These are phyloP conservation scores for Actias luna DNA, from an alignment of 2,888 invertebrate species.

Conservation along the genomic window DNA sequence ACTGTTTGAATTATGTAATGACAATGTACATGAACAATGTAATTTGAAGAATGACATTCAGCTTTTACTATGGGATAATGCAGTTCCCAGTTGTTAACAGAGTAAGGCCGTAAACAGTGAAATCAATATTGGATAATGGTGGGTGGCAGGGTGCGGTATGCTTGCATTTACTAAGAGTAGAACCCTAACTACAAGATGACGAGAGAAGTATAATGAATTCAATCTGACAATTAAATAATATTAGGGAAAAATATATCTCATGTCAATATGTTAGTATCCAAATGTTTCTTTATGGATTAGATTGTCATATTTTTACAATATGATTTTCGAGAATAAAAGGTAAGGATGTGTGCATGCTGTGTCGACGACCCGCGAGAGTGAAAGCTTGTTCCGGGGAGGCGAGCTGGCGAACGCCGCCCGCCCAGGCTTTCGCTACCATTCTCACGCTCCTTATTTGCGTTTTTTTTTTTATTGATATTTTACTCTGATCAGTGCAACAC, in stretches of 20 bases:
- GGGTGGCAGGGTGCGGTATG: conserved; percentile 58
- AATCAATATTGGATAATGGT: conserved; percentile 77
- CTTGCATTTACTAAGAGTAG: conserved; percentile 40
- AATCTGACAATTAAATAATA: background rate
- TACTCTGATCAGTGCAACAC: background rate
- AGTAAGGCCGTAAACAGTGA: conserved; percentile 73
- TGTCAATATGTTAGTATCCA: background rate
- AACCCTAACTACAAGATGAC: conserved; percentile 50
- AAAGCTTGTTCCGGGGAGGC: conserved; percentile 77
- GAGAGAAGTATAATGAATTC: background rate
- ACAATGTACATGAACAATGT: too few relatives aligned
- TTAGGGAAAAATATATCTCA: background rate
- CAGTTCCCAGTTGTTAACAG: conserved; percentile 59
- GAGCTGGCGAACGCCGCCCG: conserved; percentile 55
- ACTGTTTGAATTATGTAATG: too few relatives aligned
- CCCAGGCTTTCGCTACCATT: conserved; percentile 77
- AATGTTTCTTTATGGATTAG: conserved; percentile 18
- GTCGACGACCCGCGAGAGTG: conserved; percentile 79
- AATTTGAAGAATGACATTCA: background rate
- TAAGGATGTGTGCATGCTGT: conserved; percentile 69
- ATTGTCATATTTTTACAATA: conserved; percentile 6
- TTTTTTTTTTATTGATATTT: conserved; percentile 54
- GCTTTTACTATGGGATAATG: conserved; percentile 22
- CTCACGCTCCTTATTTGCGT: conserved; percentile 69
- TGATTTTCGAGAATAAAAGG: conserved; percentile 49